Evolutionary conservation across 2,113 vertebrate species (phyloP).

Genomic region (Typhlomys cinereus): DNA sequence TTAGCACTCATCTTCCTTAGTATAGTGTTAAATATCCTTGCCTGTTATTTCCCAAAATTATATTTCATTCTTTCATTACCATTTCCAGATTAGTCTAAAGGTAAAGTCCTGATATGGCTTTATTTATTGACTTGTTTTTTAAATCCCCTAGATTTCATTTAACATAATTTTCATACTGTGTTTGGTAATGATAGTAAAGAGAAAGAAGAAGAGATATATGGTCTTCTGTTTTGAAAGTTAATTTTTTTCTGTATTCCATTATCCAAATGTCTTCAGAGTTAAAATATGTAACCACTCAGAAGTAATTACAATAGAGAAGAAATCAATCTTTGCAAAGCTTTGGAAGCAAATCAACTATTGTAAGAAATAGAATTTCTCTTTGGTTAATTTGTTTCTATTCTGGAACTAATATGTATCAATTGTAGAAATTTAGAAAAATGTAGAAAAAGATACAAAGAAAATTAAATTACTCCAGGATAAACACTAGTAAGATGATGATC

Average conservation of each 20-base stretch:
- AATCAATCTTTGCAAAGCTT: constrained; percentile 43
- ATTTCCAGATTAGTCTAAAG: background rate
- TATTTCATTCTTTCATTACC: background rate
- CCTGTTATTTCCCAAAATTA: background rate
- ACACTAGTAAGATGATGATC: background rate
- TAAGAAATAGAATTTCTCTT: constrained; percentile 42
- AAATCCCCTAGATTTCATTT: background rate
- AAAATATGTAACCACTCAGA: constrained; percentile 48
- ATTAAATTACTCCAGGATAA: background rate
- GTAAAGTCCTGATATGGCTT: background rate
- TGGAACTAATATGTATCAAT: background rate
- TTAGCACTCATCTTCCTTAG: too few species aligned
- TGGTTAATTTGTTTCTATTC: constrained; percentile 30
- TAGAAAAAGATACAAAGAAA: constrained; percentile 11
- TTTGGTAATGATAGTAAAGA: background rate
- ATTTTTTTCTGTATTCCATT: constrained; percentile 33
- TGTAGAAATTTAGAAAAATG: constrained; percentile 16
- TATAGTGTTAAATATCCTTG: too few species aligned
- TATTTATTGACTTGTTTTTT: background rate
- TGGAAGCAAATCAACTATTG: background rate
- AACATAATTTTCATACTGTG: background rate
- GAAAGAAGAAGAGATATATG: background rate
- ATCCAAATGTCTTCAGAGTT: constrained; percentile 49
- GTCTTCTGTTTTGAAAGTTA: constrained; percentile 34
- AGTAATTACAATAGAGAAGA: constrained; percentile 52